phyloP scores from a whole-genome alignment of 2,113 vertebrate genomes.

The Formicarius rufipectus region DNA sequence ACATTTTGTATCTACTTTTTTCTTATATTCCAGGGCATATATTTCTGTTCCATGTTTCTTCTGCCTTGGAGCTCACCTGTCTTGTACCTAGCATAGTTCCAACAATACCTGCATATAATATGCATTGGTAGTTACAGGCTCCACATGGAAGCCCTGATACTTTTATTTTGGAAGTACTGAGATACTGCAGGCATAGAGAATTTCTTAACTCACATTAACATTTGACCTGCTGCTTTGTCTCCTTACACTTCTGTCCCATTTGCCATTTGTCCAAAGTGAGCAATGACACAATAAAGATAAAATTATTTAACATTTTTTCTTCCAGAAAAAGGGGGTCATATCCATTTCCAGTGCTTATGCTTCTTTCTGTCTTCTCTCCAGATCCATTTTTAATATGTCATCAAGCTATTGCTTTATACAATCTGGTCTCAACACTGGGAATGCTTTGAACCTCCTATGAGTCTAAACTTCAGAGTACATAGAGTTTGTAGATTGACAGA shows the following conservation, averaged over 20 bases:
- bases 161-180: background rate
- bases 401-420: background rate
- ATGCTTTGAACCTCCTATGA: background rate
- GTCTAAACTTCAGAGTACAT: background rate
- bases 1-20: background rate
- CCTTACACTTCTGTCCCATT: background rate
- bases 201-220: background rate
- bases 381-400: background rate
- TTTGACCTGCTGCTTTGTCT: background rate
- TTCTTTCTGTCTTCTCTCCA: background rate
- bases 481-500: background rate
- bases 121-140: background rate
- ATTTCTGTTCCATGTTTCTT: background rate
- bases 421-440: background rate
- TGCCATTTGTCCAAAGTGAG: background rate
- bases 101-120: background rate
- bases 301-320: background rate
- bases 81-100: background rate
- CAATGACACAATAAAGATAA: background rate
- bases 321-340: background rate
- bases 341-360: background rate
- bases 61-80: background rate
- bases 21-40: background rate
- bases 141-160: background rate
- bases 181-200: background rate